Conservation (phyloP, 2,888 invertebrate species). For the Heliconius sara region DNA sequence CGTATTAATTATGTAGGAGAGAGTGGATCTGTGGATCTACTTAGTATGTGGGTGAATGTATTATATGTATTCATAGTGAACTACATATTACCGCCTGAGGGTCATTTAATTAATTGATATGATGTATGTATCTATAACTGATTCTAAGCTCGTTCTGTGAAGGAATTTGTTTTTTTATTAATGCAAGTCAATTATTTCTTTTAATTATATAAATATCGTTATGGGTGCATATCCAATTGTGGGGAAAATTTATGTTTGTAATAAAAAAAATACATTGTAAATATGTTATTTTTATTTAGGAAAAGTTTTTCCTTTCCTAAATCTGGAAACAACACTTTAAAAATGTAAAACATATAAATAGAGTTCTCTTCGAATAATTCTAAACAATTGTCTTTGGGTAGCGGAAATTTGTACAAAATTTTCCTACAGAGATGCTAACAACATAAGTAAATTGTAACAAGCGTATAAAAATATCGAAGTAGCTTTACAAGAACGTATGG, state of each 20-base stretch:
- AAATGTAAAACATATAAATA: too few relatives aligned
- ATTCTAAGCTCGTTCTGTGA: conserved; percentile 3
- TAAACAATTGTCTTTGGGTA: too few relatives aligned
- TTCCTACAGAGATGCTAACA: too few relatives aligned
- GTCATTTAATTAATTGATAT: conserved; percentile 18
- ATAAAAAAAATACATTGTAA: too few relatives aligned
- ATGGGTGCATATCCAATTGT: not conserved
- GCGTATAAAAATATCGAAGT: too few relatives aligned
- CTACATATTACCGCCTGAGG: conserved; percentile 1
- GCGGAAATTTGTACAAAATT: too few relatives aligned
- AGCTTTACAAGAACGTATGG: too few relatives aligned
- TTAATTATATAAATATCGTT: not conserved
- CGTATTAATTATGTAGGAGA: conserved; percentile 22
- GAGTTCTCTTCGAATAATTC: too few relatives aligned
- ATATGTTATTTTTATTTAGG: too few relatives aligned
- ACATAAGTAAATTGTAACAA: too few relatives aligned
- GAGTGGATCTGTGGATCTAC: conserved; percentile 15
- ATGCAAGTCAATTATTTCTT: not conserved
- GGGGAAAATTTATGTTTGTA: not conserved
- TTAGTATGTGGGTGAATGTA: conserved; percentile 27
- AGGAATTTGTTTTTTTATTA: not conserved
- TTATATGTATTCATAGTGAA: conserved; percentile 17
- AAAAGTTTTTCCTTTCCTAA: too few relatives aligned
- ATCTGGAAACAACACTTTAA: too few relatives aligned
- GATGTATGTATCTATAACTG: not conserved